Evolutionary conservation across 2,797 vertebrate species (phyloP).

Genomic region (Glyptemys insculpta): DNA sequence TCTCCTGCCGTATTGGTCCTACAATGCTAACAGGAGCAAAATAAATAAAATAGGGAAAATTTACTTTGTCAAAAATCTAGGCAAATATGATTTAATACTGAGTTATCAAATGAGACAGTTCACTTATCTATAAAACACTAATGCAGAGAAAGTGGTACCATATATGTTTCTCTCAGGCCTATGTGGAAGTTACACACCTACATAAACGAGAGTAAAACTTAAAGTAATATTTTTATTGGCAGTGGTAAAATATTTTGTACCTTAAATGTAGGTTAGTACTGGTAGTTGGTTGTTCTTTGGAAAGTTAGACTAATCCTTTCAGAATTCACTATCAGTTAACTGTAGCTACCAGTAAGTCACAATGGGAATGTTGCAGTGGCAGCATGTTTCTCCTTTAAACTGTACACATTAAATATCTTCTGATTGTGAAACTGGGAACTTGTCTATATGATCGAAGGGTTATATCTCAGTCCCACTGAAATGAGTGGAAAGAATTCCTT

Average conservation of each 20-base stretch:
- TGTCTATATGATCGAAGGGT: not conserved
- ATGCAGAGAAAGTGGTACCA: not conserved
- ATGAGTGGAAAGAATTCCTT: not conserved
- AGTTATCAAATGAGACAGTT: not conserved
- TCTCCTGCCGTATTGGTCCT: not conserved
- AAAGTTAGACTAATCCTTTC: constrained; percentile 6
- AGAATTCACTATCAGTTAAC: not conserved
- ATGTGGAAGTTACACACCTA: not conserved
- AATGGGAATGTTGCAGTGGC: not conserved
- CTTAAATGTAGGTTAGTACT: not conserved
- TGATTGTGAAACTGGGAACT: not conserved
- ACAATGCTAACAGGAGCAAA: not conserved
- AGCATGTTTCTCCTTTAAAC: not conserved
- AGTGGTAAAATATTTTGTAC: not conserved
- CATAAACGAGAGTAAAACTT: not conserved
- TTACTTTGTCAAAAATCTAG: not conserved
- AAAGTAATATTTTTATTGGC: constrained; percentile 43
- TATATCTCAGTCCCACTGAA: not conserved
- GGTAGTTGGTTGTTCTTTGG: constrained; percentile 1
- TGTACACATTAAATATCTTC: not conserved
- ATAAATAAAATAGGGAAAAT: not conserved
- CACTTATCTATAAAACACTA: not conserved
- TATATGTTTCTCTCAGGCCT: not conserved
- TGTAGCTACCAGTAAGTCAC: not conserved
- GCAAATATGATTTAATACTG: not conserved